These are phyloP conservation scores for Lophura nycthemera DNA, from an alignment of 2,113 vertebrate genomes.

Conservation along the genomic window DNA sequence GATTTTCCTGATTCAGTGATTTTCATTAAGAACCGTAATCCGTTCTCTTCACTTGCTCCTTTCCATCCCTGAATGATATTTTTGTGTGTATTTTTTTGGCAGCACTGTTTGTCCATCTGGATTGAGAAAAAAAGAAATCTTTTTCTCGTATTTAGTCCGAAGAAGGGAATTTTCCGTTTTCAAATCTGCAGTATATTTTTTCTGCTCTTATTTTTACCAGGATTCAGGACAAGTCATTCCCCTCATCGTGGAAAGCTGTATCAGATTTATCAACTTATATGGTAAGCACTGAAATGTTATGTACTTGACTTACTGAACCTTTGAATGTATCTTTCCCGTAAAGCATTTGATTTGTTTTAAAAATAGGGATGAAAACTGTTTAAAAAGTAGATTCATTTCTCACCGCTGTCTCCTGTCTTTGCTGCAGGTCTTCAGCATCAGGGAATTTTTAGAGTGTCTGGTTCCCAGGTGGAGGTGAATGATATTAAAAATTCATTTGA, in stretches of 20 bases:
- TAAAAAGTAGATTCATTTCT: not conserved
- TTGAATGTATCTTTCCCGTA: not conserved
- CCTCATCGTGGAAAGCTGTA: constrained; percentile 96
- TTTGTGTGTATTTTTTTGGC: not conserved
- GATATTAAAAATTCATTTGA: constrained; percentile 99
- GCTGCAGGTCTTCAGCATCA: constrained; percentile 95
- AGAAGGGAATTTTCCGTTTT: not conserved
- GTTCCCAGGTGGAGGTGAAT: constrained; percentile 98
- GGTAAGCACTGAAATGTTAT: constrained; percentile 80
- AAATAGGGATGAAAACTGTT: not conserved
- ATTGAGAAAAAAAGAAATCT: constrained; percentile 36
- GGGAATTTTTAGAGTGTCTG: constrained; percentile 96
- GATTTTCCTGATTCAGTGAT: fast-evolving
- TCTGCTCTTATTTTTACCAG: constrained; percentile 75
- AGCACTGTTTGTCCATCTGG: constrained; percentile 51
- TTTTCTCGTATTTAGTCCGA: not conserved
- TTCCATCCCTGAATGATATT: not conserved
- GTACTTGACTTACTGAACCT: not conserved
- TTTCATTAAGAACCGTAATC: not conserved
- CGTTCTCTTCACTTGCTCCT: not conserved
- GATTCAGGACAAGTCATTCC: constrained; percentile 96
- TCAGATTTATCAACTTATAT: constrained; percentile 98
- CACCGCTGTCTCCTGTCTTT: not conserved
- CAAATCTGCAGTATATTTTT: not conserved
- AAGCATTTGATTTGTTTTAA: not conserved